Evolutionary conservation across 1,140 invertebrate genomes (phyloP).

Genomic region (Whitmania pigra): DNA sequence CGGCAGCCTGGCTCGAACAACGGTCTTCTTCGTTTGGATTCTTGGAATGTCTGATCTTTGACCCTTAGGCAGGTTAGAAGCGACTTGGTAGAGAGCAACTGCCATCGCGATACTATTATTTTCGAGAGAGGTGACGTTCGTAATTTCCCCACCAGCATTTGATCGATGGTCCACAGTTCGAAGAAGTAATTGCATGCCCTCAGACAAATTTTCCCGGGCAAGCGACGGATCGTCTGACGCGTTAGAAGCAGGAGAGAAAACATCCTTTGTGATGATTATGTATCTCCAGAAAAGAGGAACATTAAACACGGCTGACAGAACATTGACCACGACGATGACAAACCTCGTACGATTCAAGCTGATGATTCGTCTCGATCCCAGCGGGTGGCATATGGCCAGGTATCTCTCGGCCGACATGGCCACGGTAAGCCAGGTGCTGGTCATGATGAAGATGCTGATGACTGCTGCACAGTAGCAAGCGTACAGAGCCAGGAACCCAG

Average conservation of each 20-base stretch:
- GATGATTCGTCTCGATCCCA: constrained; percentile 35
- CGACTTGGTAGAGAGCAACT: background rate
- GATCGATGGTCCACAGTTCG: background rate
- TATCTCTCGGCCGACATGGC: constrained; percentile 39
- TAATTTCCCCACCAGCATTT: background rate
- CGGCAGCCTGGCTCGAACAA: no score
- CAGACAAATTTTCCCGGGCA: no score
- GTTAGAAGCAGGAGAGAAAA: background rate
- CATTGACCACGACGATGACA: constrained; percentile 34
- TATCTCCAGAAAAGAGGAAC: constrained; percentile 38
- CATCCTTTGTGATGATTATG: constrained; percentile 25
- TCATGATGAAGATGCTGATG: constrained; percentile 40
- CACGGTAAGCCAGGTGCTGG: constrained; percentile 39
- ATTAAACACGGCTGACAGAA: constrained; percentile 36
- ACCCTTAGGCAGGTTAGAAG: background rate
- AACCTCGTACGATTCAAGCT: constrained; percentile 35
- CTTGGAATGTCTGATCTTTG: background rate
- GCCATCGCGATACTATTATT: background rate
- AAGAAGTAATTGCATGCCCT: no score
- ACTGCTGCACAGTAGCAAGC: constrained; percentile 33
- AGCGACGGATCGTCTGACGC: no score
- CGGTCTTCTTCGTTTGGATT: background rate
- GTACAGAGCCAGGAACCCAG: constrained; percentile 34
- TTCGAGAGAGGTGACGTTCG: background rate
- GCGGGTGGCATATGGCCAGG: constrained; percentile 39